These are phyloP conservation scores for Drosophila mercatorum DNA, from an alignment of 2,888 invertebrate genomes.

Conservation along the genomic window DNA sequence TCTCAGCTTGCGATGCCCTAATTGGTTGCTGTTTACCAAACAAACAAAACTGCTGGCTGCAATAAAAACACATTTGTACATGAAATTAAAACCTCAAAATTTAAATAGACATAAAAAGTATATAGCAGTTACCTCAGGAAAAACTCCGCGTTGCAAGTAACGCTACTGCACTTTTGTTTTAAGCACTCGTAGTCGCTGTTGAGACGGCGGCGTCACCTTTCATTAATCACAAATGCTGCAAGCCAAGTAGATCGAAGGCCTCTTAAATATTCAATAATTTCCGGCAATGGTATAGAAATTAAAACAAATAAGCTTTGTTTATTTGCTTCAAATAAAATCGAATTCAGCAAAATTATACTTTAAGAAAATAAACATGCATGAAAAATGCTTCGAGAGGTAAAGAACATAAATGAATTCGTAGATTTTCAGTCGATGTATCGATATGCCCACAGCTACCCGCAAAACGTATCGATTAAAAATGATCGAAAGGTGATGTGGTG, in stretches of 20 bases:
- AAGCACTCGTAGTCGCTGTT: conserved; percentile 49
- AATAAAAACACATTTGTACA: conserved; percentile 19
- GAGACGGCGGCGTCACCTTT: conserved; percentile 62
- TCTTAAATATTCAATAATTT: neutral
- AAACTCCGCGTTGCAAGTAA: conserved; percentile 8
- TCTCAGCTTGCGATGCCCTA: conserved; percentile 29
- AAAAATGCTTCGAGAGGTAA: conserved; percentile 50
- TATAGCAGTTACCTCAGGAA: conserved; percentile 30
- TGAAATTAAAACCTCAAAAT: conserved; percentile 14
- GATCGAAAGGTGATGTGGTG: neutral
- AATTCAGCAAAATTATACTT: conserved; percentile 33
- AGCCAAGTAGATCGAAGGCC: neutral
- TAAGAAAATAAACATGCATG: conserved; percentile 36
- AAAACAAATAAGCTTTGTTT: conserved; percentile 12
- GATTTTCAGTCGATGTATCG: conserved; percentile 16
- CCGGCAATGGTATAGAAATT: conserved; percentile 2
- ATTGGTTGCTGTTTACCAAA: conserved; percentile 49
- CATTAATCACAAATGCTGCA: conserved; percentile 23
- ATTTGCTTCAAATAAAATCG: conserved; percentile 22
- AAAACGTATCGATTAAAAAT: conserved; percentile 1
- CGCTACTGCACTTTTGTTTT: conserved; percentile 40
- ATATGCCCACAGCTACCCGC: conserved; percentile 5
- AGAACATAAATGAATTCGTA: conserved; percentile 39
- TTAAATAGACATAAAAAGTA: conserved; percentile 15
- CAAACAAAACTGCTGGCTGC: conserved; percentile 28